Evolutionary conservation across 2,113 vertebrate species (phyloP).

Genomic region (Cavia porcellus): DNA sequence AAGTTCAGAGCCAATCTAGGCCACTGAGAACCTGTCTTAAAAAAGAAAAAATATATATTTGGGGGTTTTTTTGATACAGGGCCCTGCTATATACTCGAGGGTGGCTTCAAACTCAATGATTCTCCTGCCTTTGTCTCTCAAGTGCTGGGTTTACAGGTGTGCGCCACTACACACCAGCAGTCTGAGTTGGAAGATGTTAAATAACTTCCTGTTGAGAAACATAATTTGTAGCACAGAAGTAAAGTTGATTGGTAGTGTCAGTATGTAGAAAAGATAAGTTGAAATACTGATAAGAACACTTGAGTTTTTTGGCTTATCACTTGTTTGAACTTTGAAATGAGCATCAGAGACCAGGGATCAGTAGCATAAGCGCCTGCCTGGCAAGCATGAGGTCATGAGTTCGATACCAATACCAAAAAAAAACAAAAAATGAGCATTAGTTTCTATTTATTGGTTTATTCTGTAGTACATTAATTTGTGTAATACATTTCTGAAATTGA

Average conservation of each 20-base stretch:
- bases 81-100: background rate
- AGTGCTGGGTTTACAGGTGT: background rate
- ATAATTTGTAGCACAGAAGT: background rate
- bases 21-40: background rate
- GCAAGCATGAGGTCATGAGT: too few relatives aligned
- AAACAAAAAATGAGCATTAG: background rate
- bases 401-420: too few relatives aligned
- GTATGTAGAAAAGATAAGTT: background rate
- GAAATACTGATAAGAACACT: background rate
- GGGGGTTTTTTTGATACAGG: background rate
- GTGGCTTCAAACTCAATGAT: background rate
- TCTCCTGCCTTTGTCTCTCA: background rate
- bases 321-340: slow-evolving; percentile 23
- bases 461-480: background rate
- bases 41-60: too few relatives aligned
- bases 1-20: background rate
- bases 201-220: background rate
- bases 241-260: background rate
- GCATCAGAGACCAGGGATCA: background rate
- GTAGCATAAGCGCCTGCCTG: too few relatives aligned
- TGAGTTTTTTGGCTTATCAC: background rate
- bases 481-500: background rate
- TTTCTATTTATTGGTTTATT: background rate
- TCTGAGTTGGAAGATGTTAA: background rate
- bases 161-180: background rate